Evolutionary conservation across 2,888 invertebrate species (phyloP), one percentile per base, ranked within the genome.

Genomic region (Drosophila neotestacea): DNA sequence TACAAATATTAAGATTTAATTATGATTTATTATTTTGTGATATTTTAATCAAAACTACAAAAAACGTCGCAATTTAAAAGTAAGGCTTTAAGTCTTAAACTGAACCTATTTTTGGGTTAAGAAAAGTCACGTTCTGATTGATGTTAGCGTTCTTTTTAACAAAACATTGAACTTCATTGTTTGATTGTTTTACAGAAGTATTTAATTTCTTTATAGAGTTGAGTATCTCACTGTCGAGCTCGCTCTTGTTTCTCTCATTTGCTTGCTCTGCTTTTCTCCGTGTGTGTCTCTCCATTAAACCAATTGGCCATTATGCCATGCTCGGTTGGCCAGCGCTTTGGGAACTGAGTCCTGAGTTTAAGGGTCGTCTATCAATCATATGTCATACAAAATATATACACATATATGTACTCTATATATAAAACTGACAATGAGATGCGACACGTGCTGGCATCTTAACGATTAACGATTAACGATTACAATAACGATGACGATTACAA

Each of bases 291-390:
- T 52, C 62, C 68, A 73, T 73, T 73, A 75, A 66, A 63, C 50
- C 77, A 75, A 75, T 75, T 75, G 74, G 77, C 71, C 77, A 75
- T 75, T 70, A 76, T 58, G 50, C 48, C 50, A 70, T 55, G 74
- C 74, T 76, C 70, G 58, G 61, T 55, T 74, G 58, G 54, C 61
- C 51, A 39, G 28, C 47, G 36, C 44, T 13, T 36, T 42, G 50
- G 44, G 50, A 44, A 36, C 27, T 22, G 27, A 7, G 48, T 3
- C 27, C 55, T 38, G 46, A 22, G 71, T 27, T 52, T 55, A 46
- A 59, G 65, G 47, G 46, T 66, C 58, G 63, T 60, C 62, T 46
- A 71, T 75, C 77, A 77, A 75, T 75, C 75, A 75, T 77, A 71
- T 77, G 75, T 77, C 77, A 71, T n/a, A 34, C n/a, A 58, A 36